Evolutionary conservation across 2,797 vertebrate genomes (phyloP).

Genomic region (Pelochelys cantorii): DNA sequence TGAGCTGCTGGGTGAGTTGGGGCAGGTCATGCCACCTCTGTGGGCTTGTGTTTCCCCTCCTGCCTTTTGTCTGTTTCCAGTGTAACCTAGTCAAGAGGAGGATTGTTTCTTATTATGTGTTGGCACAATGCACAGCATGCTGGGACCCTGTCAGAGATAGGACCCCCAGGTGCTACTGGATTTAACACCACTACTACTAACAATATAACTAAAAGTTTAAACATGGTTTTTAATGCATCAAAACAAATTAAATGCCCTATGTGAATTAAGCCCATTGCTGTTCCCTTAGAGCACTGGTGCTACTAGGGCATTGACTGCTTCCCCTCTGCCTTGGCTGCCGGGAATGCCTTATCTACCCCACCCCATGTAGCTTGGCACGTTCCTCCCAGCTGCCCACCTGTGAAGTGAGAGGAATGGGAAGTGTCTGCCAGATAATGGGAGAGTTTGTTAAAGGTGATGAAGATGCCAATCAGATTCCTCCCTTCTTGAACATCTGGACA

Average conservation of each 20-base stretch:
- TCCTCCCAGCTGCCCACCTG: constrained; percentile 49
- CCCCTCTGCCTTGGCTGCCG: neutral
- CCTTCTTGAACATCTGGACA: constrained; percentile 59
- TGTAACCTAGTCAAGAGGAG: constrained; percentile 66
- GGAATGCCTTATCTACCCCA: neutral
- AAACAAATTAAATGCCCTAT: neutral
- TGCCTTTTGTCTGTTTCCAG: constrained; percentile 71
- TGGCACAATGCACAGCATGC: constrained; percentile 50
- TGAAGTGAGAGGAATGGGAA: constrained; percentile 62
- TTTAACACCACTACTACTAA: constrained; percentile 47
- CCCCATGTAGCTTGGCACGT: constrained; percentile 32
- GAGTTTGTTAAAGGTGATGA: constrained; percentile 59
- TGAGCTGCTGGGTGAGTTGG: constrained; percentile 66
- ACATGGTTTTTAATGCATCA: constrained; percentile 43
- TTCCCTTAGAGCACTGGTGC: constrained; percentile 1
- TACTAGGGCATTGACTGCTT: neutral
- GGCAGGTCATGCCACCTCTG: constrained; percentile 69
- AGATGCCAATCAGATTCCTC: constrained; percentile 55
- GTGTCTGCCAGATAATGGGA: constrained; percentile 29
- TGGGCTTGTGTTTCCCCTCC: constrained; percentile 72
- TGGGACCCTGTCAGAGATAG: neutral
- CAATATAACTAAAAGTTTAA: constrained; percentile 47
- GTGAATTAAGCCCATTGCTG: constrained; percentile 24
- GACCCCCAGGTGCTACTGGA: constrained; percentile 48
- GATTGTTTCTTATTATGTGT: constrained; percentile 66